A percentile compares a stretch with the other conserved stretches of the same genome.
phyloP scores from a whole-genome alignment of 2,113 vertebrate species.

The Paraplagusia blochii region DNA sequence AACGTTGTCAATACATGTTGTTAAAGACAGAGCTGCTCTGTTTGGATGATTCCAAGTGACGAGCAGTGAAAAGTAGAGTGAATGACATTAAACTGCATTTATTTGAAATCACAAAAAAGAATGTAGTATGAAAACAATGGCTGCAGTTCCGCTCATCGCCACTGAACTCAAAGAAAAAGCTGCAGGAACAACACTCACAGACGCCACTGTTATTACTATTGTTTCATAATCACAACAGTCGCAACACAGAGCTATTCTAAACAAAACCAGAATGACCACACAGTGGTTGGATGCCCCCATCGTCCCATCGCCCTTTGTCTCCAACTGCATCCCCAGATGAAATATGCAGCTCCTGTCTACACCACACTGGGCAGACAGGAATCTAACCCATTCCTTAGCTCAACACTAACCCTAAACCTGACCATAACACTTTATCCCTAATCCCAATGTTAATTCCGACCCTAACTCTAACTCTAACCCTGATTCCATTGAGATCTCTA shows the following conservation, averaged over 20 bases:
- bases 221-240: background rate
- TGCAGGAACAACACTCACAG: background rate
- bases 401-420: too few relatives aligned
- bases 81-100: too few relatives aligned
- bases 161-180: too few relatives aligned
- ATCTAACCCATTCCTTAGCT: too few relatives aligned
- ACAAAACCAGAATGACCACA: background rate
- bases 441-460: too few relatives aligned
- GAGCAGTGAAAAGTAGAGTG: too few relatives aligned
- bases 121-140: too few relatives aligned
- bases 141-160: too few relatives aligned
- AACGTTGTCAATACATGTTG: slow-evolving; percentile 31
- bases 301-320: too few relatives aligned
- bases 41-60: background rate
- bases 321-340: background rate
- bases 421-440: too few relatives aligned
- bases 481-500: slow-evolving; percentile 29
- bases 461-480: background rate
- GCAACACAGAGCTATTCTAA: background rate
- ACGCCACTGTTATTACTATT: background rate
- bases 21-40: slow-evolving; percentile 11
- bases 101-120: too few relatives aligned
- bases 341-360: background rate
- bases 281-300: background rate
- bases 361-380: too few relatives aligned